Base-by-base conservation (phyloP, 2,113 vertebrate genomes). In the Sylvia atricapilla region DNA sequence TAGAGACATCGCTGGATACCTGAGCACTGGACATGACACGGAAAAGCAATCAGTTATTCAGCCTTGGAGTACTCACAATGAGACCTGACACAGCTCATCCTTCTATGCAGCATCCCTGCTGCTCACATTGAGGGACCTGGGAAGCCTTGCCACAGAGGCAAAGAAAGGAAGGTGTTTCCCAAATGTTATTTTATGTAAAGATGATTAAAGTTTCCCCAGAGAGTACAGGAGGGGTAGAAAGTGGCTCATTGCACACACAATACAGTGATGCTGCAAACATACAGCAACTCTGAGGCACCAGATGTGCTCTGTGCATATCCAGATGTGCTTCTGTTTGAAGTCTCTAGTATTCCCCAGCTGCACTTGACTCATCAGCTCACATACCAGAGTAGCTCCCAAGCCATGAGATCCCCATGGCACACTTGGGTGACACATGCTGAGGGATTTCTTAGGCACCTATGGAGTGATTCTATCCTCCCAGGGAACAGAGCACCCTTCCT, bases 251-350 rank as follows among this genome's bases (percentile, higher is more conserved):
- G 70, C 56, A 72, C 56, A 58, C 43, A 60, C 58, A 60, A 1
- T 39, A 52, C 13, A 41, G 37, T n/a, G 87, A 82, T 44, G 56
- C 66, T 82, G 84, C 77, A 79, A 89, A 63, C 39, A 39, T 4
- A 15, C 39, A 84, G 60, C 47, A 87, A 14, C n/a, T 78, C 77
- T 72, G 44, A 68, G 3, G 14, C 18, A 82, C 66, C 66, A 91
- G 84, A 87, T 84, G 50, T 68, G 70, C 44, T 85, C 49, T 9
- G 7, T 72, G 78, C 0, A 0, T 75, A 78, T 72, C 79, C 58
- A 94, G 85, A 90, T 79, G 69, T 75, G 78, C 62, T 93, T 44
- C 47, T 17, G 44, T 90, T 90, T 92, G 90, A 79, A 91, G 90
- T 72, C 39, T 94, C 37, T 55, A 27, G 52, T 63, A 87, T 43